phyloP scores from a whole-genome alignment of 2,888 invertebrate species.

The Chymomyza caudatula region DNA sequence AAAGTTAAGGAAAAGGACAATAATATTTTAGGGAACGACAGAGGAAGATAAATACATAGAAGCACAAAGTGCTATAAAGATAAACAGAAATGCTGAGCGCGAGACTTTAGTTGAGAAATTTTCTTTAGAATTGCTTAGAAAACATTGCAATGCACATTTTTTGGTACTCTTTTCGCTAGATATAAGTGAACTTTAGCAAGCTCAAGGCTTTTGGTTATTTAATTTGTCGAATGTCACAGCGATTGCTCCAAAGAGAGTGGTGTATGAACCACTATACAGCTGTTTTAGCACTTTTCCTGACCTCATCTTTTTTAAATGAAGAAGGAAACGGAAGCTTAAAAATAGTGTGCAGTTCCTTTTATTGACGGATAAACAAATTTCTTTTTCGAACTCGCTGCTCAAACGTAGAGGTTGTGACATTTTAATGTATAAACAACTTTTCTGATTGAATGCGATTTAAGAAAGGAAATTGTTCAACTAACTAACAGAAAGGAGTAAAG shows the following conservation, averaged over 20 bases:
- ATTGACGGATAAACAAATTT: too few species aligned
- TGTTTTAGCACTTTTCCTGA: not conserved
- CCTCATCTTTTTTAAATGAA: not conserved
- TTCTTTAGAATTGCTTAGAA: too few species aligned
- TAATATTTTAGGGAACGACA: not conserved
- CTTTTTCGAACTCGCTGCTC: too few species aligned
- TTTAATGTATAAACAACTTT: too few species aligned
- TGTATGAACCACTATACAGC: too few species aligned
- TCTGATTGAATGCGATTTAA: too few species aligned
- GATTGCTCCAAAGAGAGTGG: too few species aligned
- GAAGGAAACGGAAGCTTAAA: too few species aligned
- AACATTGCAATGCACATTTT: not conserved
- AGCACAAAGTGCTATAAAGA: not conserved
- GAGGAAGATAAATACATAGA: not conserved
- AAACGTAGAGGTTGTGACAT: too few species aligned
- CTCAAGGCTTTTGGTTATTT: constrained; percentile 9
- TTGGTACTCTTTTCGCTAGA: not conserved
- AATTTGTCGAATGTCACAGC: constrained; percentile 17
- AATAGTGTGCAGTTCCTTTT: too few species aligned
- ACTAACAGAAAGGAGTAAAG: too few species aligned
- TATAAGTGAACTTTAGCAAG: not conserved
- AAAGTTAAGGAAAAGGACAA: not conserved
- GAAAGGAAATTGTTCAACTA: too few species aligned
- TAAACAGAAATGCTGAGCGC: not conserved
- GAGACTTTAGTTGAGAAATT: not conserved